phyloP scores from a whole-genome alignment of 2,888 invertebrate species.

The Leptarthrus brevirostris region DNA sequence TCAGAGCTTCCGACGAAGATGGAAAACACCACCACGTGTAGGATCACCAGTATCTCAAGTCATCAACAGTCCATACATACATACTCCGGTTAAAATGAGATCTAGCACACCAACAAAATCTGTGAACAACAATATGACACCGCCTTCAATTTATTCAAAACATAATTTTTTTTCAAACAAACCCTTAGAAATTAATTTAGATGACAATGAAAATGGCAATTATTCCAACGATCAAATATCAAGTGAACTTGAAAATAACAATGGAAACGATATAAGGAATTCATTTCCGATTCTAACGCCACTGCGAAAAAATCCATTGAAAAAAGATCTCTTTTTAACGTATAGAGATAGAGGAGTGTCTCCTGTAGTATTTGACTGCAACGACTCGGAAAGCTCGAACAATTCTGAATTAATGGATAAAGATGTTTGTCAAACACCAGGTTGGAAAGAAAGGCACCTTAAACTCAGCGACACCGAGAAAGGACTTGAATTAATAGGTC shows the following conservation, averaged over 20 bases:
- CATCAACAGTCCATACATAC: slow-evolving; percentile 57
- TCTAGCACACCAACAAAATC: slow-evolving; percentile 56
- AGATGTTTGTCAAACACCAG: slow-evolving; percentile 56
- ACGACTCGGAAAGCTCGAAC: slow-evolving; percentile 12
- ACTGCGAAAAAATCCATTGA: slow-evolving; percentile 53
- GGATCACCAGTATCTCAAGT: slow-evolving; percentile 56
- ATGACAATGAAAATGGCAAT: slow-evolving; percentile 40
- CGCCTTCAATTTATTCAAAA: slow-evolving; percentile 17
- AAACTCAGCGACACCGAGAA: slow-evolving; percentile 82
- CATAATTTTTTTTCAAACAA: slow-evolving; percentile 47
- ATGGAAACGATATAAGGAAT: not conserved
- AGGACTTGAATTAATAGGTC: slow-evolving; percentile 87
- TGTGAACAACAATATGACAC: slow-evolving; percentile 20
- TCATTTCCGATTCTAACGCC: slow-evolving; percentile 36
- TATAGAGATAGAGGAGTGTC: slow-evolving; percentile 60
- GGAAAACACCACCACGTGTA: slow-evolving; percentile 84
- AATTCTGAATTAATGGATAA: slow-evolving; percentile 41
- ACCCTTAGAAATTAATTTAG: slow-evolving; percentile 40
- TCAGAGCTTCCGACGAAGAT: slow-evolving; percentile 76
- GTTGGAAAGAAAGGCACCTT: slow-evolving; percentile 66
- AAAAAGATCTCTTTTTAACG: slow-evolving; percentile 58
- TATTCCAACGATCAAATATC: not conserved
- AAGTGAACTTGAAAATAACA: slow-evolving; percentile 11
- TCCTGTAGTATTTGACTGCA: slow-evolving; percentile 51
- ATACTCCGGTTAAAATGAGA: slow-evolving; percentile 53